A percentile compares a stretch with the other conserved stretches of the same genome.
phyloP scores from a whole-genome alignment of 2,888 invertebrate species.

The Chymomyza procnemis region DNA sequence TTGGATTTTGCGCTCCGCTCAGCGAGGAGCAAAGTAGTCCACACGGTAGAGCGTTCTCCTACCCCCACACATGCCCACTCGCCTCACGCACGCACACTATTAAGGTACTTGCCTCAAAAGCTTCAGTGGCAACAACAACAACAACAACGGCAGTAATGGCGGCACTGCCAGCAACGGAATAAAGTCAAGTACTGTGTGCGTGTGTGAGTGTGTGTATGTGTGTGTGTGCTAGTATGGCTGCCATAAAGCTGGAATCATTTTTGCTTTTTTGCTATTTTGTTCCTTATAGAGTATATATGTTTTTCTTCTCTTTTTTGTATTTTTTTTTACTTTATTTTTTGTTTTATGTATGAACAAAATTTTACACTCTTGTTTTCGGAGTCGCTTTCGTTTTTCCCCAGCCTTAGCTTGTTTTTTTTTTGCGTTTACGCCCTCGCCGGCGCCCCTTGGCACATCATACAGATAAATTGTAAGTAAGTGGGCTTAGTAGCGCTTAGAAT shows the following conservation, averaged over 20 bases:
- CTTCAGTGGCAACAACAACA: slow-evolving; percentile 16
- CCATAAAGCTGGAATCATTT: slow-evolving; percentile 67
- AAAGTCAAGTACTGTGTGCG: slow-evolving; percentile 19
- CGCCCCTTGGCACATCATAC: slow-evolving; percentile 16
- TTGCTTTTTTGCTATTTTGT: slow-evolving; percentile 12
- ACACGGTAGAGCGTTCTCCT: slow-evolving; percentile 35
- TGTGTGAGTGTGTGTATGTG: not conserved
- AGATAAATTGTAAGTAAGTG: slow-evolving; percentile 71
- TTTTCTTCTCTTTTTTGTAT: too few species aligned
- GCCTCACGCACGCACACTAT: slow-evolving; percentile 59
- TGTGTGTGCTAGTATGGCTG: slow-evolving; percentile 47
- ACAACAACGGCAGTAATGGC: not conserved
- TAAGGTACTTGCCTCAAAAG: slow-evolving; percentile 50
- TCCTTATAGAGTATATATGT: not conserved
- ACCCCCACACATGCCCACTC: not conserved
- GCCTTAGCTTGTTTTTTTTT: slow-evolving; percentile 41
- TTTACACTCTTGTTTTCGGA: slow-evolving; percentile 70
- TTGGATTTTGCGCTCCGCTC: slow-evolving; percentile 72
- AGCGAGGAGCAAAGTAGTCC: slow-evolving; percentile 58
- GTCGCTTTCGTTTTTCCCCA: slow-evolving; percentile 41
- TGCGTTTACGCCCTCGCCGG: not conserved
- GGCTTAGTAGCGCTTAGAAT: slow-evolving; percentile 63
- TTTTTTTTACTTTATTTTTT: slow-evolving; percentile 18
- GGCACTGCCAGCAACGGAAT: slow-evolving; percentile 12
- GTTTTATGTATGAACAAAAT: slow-evolving; percentile 60